phyloP scores from a whole-genome alignment of 2,797 vertebrate species.

The Channallabes apus region DNA sequence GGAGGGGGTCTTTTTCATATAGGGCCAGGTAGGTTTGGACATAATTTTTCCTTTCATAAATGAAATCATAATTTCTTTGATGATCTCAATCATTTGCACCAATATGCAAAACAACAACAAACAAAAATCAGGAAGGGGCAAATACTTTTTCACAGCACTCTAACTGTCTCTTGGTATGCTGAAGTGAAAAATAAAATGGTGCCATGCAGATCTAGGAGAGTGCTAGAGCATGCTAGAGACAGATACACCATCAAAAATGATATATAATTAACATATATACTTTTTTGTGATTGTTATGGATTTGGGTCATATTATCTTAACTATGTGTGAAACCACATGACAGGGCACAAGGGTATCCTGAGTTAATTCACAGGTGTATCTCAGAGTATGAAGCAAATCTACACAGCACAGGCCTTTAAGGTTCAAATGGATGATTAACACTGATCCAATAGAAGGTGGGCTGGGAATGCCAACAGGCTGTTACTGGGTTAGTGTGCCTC shows the following conservation, averaged over 20 bases:
- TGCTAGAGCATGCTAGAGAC: background rate
- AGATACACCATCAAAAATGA: too few species aligned
- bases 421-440: conserved; percentile 30
- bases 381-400: background rate
- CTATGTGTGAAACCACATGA: background rate
- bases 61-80: too few species aligned
- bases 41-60: too few species aligned
- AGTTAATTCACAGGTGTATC: background rate
- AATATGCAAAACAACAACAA: too few species aligned
- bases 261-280: background rate
- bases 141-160: too few species aligned
- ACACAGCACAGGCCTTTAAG: background rate
- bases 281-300: background rate
- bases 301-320: background rate
- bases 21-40: too few species aligned
- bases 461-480: conserved; percentile 51
- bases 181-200: background rate
- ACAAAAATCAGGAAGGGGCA: too few species aligned
- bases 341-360: background rate
- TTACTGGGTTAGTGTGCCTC: conserved; percentile 63
- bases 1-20: too few species aligned
- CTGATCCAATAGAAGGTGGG: conserved; percentile 49
- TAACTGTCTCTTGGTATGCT: background rate
- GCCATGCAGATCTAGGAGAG: background rate
- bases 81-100: too few species aligned